Base-by-base conservation (phyloP, 2,113 vertebrate genomes). In the Bubalus kerabau region DNA sequence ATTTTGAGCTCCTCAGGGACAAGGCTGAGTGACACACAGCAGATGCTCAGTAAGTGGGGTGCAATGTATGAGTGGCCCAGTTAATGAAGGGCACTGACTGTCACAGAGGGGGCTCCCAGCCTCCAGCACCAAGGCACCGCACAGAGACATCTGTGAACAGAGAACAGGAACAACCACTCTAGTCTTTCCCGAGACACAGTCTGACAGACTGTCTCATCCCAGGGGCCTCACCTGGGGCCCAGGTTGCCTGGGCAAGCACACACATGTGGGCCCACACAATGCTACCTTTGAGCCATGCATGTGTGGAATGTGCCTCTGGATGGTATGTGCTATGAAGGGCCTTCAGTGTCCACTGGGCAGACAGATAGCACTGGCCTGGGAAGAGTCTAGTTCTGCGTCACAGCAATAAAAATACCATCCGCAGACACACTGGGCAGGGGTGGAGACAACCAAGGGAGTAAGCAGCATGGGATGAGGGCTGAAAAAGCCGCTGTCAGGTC, bases 321-420 rank as follows among this genome's bases (percentile, higher is more conserved):
- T 28, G 23, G n/a, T 16, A 57, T 64, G 36, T 85, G 60, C 60
- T 91, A 8, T 21, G 19, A 46, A 90, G 56, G 71, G 91, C 82
- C 81, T 92, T 57, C 76, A 88, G 86, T 48, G 89, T 95, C 92
- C 83, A 30, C 78, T 82, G 54, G 85, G 89, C n/a, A 86, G 89
- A 87, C 89, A 94, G 54, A 71, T 10, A 43, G 60, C 78, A 60
- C 83, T 36, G 30, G 48, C 74, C 78, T 4, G 24, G 62, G 74
- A 59, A 93, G 91, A 89, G 54, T 59, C 82, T 54, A 84, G 56
- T 11, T 87, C 87, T 81, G n/a, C 48, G 57, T 85, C 82, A 94
- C 43, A 48, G 83, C 89, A 94, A 91, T 94, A 97, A 97, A 98
- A 97, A 96, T 74, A 40, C 93, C 92, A 87, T 86, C 64, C 0